Evolutionary conservation across 2,797 vertebrate species (phyloP).

Genomic region (Siniperca scherzeri): DNA sequence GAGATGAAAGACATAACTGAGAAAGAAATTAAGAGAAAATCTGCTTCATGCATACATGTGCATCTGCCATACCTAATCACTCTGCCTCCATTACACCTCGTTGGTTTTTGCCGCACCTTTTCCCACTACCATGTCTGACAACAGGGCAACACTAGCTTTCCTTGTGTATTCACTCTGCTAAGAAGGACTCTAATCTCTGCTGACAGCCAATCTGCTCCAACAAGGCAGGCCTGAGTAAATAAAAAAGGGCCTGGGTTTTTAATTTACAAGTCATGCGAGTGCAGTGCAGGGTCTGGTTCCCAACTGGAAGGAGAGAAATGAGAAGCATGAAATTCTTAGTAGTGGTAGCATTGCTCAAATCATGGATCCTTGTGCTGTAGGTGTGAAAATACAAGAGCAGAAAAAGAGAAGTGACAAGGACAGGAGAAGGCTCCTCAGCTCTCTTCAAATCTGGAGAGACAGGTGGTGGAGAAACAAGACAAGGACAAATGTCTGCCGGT

Average conservation of each 20-base stretch:
- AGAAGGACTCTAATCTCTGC: constrained; percentile 74
- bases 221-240: constrained; percentile 64
- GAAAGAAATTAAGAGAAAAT: constrained; percentile 54
- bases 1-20: constrained; percentile 54
- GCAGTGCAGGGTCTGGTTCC: constrained; percentile 10
- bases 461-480: constrained; percentile 73
- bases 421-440: constrained; percentile 63
- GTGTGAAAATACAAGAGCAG: constrained; percentile 37
- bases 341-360: neutral
- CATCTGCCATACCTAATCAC: constrained; percentile 70
- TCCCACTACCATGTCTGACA: constrained; percentile 85
- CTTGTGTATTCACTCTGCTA: constrained; percentile 70
- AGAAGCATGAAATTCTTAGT: constrained; percentile 25
- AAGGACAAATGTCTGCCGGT: constrained; percentile 74
- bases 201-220: constrained; percentile 73
- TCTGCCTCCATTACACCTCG: constrained; percentile 60
- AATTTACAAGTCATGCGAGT: constrained; percentile 63
- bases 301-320: neutral
- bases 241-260: constrained; percentile 50
- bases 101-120: constrained; percentile 78
- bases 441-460: constrained; percentile 68
- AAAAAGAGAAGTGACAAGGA: constrained; percentile 57
- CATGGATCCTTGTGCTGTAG: constrained; percentile 8
- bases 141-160: constrained; percentile 79
- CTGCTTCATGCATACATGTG: constrained; percentile 50